A percentile compares a stretch with the other conserved stretches of the same genome.
phyloP scores from a whole-genome alignment of 37 sponge, comb jelly and placozoan genomes.

The Cliona cf. orientalis region DNA sequence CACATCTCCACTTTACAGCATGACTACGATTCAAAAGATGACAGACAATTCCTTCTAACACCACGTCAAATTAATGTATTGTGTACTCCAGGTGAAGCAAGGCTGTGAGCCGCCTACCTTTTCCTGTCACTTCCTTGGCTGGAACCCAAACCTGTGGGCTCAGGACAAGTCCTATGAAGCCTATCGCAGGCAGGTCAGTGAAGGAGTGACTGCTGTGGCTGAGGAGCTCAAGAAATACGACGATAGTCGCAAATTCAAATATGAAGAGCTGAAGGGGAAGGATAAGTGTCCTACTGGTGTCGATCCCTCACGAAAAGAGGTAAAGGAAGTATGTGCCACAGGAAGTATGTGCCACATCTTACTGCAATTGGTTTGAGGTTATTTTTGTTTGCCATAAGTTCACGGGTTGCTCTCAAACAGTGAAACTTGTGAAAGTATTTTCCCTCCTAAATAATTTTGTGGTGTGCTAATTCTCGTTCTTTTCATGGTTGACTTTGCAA shows the following conservation, averaged over 20 bases:
- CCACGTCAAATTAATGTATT: conserved; percentile 34
- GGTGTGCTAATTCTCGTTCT: too few species aligned
- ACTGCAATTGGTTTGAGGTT: too few species aligned
- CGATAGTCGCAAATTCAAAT: conserved; percentile 11
- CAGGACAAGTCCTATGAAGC: conserved; percentile 50
- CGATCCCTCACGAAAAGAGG: conserved; percentile 85
- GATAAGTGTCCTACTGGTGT: conserved; percentile 75
- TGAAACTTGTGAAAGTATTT: too few species aligned
- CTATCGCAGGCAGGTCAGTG: conserved; percentile 28
- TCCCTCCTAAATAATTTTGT: too few species aligned
- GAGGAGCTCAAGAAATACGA: conserved; percentile 48
- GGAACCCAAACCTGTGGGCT: conserved; percentile 86
- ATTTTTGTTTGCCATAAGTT: too few species aligned
- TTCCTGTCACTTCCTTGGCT: conserved; percentile 87
- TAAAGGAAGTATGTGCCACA: conserved; percentile 5
- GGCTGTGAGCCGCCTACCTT: conserved; percentile 94
- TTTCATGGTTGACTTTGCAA: too few species aligned
- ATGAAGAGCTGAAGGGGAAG: conserved; percentile 50
- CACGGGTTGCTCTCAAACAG: too few species aligned
- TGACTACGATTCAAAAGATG: too few species aligned
- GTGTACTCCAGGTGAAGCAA: conserved; percentile 80
- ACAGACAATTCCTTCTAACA: too few species aligned
- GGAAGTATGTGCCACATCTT: neutral
- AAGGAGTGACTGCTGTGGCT: conserved; percentile 10
- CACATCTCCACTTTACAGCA: too few species aligned